Evolutionary conservation across 2,888 invertebrate species (phyloP).

Genomic region (Cataglyphis cursor): DNA sequence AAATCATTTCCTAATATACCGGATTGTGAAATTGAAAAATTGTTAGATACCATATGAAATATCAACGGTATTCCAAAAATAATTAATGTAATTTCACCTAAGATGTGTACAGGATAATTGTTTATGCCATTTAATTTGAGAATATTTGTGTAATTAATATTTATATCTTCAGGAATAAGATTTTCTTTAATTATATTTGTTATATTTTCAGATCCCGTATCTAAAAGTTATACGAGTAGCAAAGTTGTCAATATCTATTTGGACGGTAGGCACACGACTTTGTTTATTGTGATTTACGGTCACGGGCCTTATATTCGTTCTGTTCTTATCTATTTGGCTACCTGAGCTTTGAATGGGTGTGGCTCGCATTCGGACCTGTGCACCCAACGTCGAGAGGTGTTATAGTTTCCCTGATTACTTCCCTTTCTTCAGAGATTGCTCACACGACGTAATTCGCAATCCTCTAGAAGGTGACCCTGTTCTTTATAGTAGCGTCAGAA

Average conservation of each 20-base stretch:
- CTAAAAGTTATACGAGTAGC: neutral
- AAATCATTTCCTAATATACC: no score
- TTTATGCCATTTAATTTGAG: neutral
- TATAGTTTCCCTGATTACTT: neutral
- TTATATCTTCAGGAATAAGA: neutral
- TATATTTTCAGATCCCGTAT: neutral
- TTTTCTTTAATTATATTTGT: constrained; percentile 14
- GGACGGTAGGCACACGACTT: neutral
- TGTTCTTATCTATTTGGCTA: neutral
- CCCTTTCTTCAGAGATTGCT: neutral
- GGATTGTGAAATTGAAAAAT: no score
- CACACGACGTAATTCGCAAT: neutral
- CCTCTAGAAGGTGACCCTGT: neutral
- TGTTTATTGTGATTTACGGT: neutral
- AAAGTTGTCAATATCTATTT: neutral
- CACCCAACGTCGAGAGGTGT: neutral
- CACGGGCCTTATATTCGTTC: neutral
- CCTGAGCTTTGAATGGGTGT: neutral
- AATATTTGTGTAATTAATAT: neutral
- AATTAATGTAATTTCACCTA: neutral
- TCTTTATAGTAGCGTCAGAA: neutral
- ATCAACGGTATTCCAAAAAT: no score
- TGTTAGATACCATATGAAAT: no score
- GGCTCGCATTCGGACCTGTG: neutral
- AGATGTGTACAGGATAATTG: neutral